Evolutionary conservation across 2,888 invertebrate genomes (phyloP).

Genomic region (Agriopis leucophaearia): DNA sequence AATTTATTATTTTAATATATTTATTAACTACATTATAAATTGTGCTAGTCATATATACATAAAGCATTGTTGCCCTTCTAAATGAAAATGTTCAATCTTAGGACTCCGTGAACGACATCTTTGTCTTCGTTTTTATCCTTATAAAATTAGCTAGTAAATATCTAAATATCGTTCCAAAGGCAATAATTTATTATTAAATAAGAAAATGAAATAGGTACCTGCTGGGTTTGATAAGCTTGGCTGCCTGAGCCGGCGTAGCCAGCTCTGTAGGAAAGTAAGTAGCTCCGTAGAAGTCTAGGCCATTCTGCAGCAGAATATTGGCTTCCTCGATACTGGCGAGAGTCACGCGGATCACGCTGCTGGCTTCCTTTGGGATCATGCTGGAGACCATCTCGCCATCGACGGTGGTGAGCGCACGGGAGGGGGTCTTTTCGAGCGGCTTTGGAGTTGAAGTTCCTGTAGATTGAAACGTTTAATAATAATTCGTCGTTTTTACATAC

Average conservation of each 20-base stretch:
- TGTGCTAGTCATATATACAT: no score
- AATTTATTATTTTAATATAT: no score
- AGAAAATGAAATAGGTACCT: conserved; percentile 58
- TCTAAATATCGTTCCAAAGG: neutral
- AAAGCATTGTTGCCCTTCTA: no score
- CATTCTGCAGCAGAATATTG: conserved; percentile 92
- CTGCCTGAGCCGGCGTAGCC: conserved; percentile 88
- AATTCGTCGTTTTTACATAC: no score
- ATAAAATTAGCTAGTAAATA: no score
- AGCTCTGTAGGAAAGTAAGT: conserved; percentile 95
- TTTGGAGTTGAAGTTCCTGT: conserved; percentile 80
- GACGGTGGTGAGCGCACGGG: conserved; percentile 75
- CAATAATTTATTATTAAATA: neutral
- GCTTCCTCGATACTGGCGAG: conserved; percentile 92
- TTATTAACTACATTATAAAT: no score
- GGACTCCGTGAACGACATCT: no score
- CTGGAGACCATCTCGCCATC: conserved; percentile 81
- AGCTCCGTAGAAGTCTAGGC: conserved; percentile 94
- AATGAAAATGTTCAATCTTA: no score
- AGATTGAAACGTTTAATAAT: no score
- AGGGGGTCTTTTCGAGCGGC: conserved; percentile 70
- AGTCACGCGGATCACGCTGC: conserved; percentile 90
- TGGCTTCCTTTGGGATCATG: conserved; percentile 86
- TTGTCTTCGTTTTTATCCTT: no score
- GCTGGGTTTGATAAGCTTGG: conserved; percentile 86